Base-by-base conservation (phyloP, 2,888 invertebrate genomes). In the Eledona agricola region DNA sequence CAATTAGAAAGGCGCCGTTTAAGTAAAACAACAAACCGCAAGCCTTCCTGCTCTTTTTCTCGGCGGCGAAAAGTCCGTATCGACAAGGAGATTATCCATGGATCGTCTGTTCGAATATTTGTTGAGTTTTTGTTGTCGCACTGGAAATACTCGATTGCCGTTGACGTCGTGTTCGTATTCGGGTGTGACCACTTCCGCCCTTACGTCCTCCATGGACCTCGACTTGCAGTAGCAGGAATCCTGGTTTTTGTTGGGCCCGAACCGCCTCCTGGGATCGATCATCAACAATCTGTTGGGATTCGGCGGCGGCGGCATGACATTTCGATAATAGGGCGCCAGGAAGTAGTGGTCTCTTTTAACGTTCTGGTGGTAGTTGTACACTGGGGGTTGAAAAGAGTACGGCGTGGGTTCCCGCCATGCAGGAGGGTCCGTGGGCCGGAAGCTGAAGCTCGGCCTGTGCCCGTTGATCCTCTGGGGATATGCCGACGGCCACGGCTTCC, bases 181-280 rank as follows among this genome's bases (percentile, higher is more conserved):
- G 9, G 67, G 56, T 49, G 80, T 79, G 66, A 83, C 82, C 31
- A 85, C 79, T 51, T 86, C 86, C 11, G 84, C 81, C 31, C 87
- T 80, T 6, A 88, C 85, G 67, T 89, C 88, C 66, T 89, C 89
- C 73, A 89, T 79, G 1, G 88, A 88, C 45, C 86, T 81, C 7
- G 88, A 87, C 31, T 87, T 80, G 70, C 86, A 85, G 11, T 84
- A 83, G 64, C 86, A 86, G 58, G 75, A 78, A 22, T 64, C 40
- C 35, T 63, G 58, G 4, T 59, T 52, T 11, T 19, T 47, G 3
- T 50, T 38, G 6, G 13, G 53, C 23, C 10, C 25, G 12, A 17
- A 49, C 35, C 49, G 73, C 72, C 60, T 62, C 6, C 69, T 60
- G 1, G 71, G 66, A 56, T 74, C 75, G 10, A 72, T 64, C 69